Evolutionary conservation across 2,888 invertebrate species (phyloP).

Genomic region (Pandemis heparana): DNA sequence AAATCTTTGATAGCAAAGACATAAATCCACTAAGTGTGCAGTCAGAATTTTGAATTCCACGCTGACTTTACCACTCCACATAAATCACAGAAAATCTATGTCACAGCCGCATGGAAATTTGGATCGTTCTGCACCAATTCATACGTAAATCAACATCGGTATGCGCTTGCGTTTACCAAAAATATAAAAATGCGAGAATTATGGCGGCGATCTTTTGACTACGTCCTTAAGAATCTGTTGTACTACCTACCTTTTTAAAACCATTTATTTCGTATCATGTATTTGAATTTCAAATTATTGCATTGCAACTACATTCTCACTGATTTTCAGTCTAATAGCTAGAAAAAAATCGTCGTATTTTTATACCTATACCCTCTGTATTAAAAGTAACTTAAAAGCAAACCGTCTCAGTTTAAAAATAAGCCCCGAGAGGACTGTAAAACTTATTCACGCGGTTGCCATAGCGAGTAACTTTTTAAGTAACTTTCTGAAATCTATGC

Average conservation of each 20-base stretch:
- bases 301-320: not conserved
- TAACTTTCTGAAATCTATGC: not conserved
- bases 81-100: conserved; percentile 40
- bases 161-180: conserved; percentile 28
- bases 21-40: not conserved
- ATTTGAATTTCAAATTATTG: not conserved
- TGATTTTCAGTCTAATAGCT: not conserved
- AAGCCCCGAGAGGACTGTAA: not conserved
- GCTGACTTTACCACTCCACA: conserved; percentile 28
- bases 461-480: not conserved
- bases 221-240: not conserved
- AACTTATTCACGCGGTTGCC: not conserved
- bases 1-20: not conserved
- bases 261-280: no score
- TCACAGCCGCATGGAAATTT: conserved; percentile 36
- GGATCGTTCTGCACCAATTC: conserved; percentile 34
- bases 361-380: no score
- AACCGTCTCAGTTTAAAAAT: no score
- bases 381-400: no score
- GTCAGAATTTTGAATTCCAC: not conserved
- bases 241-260: not conserved
- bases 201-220: not conserved
- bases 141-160: conserved; percentile 34
- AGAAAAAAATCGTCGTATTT: not conserved
- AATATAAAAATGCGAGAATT: conserved; percentile 17